These are phyloP conservation scores for Myocastor coypus DNA, from an alignment of 2,113 vertebrate genomes.

Conservation along the genomic window DNA sequence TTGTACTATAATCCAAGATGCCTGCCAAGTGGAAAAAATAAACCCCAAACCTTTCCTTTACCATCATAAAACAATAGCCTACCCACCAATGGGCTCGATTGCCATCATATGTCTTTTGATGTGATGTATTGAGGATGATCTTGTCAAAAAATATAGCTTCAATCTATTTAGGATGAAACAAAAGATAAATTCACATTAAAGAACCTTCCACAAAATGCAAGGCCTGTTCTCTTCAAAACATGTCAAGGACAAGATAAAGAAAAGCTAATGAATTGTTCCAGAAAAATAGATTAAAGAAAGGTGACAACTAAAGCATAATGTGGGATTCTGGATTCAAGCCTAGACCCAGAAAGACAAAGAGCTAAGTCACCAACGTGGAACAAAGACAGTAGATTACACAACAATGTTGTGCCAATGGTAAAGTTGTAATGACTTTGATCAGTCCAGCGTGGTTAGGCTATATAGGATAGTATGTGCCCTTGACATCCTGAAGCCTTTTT, in stretches of 20 bases:
- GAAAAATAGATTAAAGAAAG: conserved; percentile 53
- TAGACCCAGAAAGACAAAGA: conserved; percentile 46
- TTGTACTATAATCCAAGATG: conserved; percentile 16
- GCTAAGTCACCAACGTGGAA: conserved; percentile 6
- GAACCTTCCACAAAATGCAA: background rate
- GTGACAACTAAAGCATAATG: conserved; percentile 13
- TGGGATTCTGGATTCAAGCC: conserved; percentile 39
- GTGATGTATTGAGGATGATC: conserved; percentile 21
- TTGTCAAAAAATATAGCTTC: conserved; percentile 50
- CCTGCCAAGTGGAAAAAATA: conserved; percentile 27
- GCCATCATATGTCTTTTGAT: background rate
- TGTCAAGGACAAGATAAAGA: conserved; percentile 59
- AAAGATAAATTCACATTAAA: conserved; percentile 44
- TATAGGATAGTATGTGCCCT: conserved; percentile 45
- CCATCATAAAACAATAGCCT: background rate
- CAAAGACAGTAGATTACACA: conserved; percentile 1
- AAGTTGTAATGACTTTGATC: conserved; percentile 53
- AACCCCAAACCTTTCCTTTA: background rate
- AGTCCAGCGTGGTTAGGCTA: conserved; percentile 23
- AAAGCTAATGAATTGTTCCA: conserved; percentile 16
- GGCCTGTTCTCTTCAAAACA: background rate
- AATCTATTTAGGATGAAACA: conserved; percentile 35
- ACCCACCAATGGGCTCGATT: background rate
- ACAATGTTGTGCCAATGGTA: background rate
- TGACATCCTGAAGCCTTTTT: conserved; percentile 7